Evolutionary conservation across 1,140 invertebrate genomes (phyloP), one percentile per base, ranked within the genome.

Genomic region (Meloidogyne exigua): DNA sequence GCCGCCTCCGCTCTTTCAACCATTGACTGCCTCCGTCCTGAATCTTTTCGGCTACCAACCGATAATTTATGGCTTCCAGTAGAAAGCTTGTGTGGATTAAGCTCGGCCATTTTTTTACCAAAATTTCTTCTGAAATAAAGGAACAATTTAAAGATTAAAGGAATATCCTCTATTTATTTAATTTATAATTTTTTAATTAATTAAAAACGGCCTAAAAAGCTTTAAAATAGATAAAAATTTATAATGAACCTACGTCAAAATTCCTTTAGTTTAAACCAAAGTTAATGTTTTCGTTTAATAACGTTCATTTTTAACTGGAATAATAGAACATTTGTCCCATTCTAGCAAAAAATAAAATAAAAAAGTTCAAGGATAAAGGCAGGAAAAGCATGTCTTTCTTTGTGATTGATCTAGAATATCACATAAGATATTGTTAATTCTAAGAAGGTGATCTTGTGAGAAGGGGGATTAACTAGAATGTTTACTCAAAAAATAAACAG

Each of bases 1-100:
- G 69, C 69, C 7, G 69, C 69, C 2, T 71, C 69, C 7, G 69
- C 69, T 18, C 62, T 44, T 10, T 71, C 69, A 44, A 71, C 69
- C 69, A 71, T 57, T 1, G 49, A 57, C 10, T 57, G 49, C 18
- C n/a, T 57, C 7, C 49, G 4, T 7, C 49, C 49, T 5, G 49
- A 57, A 57, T 57, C 49, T 57, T 57, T 57, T 57, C 49, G 49
- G 7, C 49, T 57, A n/a, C 49, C 49, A n/a, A 57, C 49, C 7
- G 49, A 57, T n/a, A 57, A 57, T 57, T 57, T 57, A 57, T 57
- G 49, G 13, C 49, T 57, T n/a, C 49, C 49, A n/a, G 49, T 57
- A 21, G 49, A 57, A 57, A 57, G 18, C 49, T 57, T 57, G 49
- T 57, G 49, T 18, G 49, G 49, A 57, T n/a, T 57, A 21, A 57